These are phyloP conservation scores for Barypeithes pellucidus DNA, from an alignment of 2,888 invertebrate genomes.

Conservation along the genomic window DNA sequence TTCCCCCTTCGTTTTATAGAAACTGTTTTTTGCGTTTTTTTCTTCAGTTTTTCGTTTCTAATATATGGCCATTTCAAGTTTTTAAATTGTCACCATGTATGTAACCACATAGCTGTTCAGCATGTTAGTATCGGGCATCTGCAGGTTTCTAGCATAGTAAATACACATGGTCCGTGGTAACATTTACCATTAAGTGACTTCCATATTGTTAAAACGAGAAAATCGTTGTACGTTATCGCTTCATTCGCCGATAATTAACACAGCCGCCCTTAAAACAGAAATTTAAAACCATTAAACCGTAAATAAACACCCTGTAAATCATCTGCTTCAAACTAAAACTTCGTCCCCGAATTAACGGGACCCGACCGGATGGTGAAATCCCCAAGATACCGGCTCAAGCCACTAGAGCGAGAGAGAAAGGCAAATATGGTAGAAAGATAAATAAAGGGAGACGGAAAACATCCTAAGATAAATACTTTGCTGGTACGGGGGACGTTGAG, in stretches of 20 bases:
- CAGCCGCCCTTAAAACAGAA: background rate
- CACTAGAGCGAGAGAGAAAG: conserved; percentile 43
- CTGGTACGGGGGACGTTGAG: background rate
- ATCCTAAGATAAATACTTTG: conserved; percentile 9
- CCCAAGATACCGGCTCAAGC: conserved; percentile 41
- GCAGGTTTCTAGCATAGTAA: no score
- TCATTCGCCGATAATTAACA: background rate
- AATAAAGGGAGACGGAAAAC: conserved; percentile 41
- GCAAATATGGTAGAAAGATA: conserved; percentile 45
- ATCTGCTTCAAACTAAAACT: conserved; percentile 38
- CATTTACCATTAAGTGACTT: no score
- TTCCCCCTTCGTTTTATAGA: no score
- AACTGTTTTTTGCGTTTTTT: no score
- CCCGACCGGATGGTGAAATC: conserved; percentile 45
- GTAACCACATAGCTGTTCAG: no score
- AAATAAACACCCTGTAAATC: conserved; percentile 45
- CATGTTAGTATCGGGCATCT: no score
- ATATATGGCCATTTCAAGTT: no score
- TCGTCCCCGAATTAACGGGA: conserved; percentile 42
- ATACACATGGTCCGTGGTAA: no score
- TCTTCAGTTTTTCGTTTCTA: no score
- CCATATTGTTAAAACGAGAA: no score
- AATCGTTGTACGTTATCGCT: background rate
- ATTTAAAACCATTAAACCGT: conserved; percentile 28
- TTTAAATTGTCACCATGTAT: no score